Base-by-base conservation (phyloP, 2,888 invertebrate species). In the Litoditis marina region DNA sequence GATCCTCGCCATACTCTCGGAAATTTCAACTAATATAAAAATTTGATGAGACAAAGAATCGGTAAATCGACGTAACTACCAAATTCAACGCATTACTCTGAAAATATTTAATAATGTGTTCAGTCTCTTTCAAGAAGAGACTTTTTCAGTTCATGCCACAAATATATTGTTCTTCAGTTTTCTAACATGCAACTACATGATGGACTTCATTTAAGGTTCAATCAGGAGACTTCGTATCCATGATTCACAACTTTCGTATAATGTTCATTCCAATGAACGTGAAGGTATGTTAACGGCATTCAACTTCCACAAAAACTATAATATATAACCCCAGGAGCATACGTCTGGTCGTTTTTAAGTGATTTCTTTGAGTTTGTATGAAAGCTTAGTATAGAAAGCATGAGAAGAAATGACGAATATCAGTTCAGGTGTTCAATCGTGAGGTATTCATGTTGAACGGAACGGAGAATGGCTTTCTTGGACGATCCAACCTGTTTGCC, bases 391-490 rank as follows among this genome's bases (percentile, higher is more conserved):
- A n/a, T n/a, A n/a, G n/a, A n/a, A n/a, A n/a, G n/a, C n/a, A n/a
- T n/a, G n/a, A n/a, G n/a, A n/a, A n/a, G n/a, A n/a, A n/a, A n/a
- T n/a, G n/a, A n/a, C n/a, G 4, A 59, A 3, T 2, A 58, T 16
- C 19, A 16, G 19, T 79, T 44, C 66, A 78, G 60, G 77, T 82
- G 11, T 82, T 82, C 73, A 76, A 73, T 34, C 71, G 77, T n/a
- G 78, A 78, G 53, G 65, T 77, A 1, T 77, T 82, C 55, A 60
- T 80, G 42, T 68, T 82, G n/a, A 82, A 82, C 62, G 77, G 74
- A 49, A 80, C 82, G 6, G 74, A 80, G 47, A 63, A 63, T 25
- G 63, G 55, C 30, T 58, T 50, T 2, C 63, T 82, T n/a, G 56
- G 62, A 16, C 56, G 79, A 5, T 63, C 62, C 11, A 70, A 81